Evolutionary conservation across 2,113 vertebrate species (phyloP), one percentile per base, ranked within the genome.

Genomic region (Pica pica): DNA sequence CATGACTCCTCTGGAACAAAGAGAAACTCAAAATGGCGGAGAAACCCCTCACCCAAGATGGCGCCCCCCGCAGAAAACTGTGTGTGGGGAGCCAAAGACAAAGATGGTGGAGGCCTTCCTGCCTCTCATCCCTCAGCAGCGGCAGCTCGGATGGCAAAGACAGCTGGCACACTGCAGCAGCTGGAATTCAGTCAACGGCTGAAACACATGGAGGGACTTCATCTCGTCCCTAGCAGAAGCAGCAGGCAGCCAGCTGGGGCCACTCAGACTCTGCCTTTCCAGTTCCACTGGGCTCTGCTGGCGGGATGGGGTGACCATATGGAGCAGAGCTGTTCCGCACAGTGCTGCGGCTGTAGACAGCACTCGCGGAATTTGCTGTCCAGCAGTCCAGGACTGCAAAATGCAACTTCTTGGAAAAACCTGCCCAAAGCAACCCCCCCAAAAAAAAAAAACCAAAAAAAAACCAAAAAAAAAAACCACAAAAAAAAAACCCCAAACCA

Each of bases 261-360:
- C 10, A 7, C 13, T 35, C 0, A 0, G 35, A 14, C 35, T 41
- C 9, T 21, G 55, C 50, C 42, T 31, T 31, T 35, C 35, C 31
- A 20, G 52, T 14, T 41, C 20, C 20, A 21, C 20, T 20, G 30
- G 16, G 24, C 1, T 1, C 52, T 57, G 35, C 35, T 41, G 35
- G n/a, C 0, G 0, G 41, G 49, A n/a, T 56, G 41, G 16, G 16
- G 10, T 0, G 0, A 20, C 50, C 1, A 0, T 20, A 4, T 3
- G 20, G 23, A 57, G 35, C 39, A 22, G 30, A 21, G 61, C 28
- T 16, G 61, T 44, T 64, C 41, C 9, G 2, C 30, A 11, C 10
- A 2, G 6, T 23, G 20, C 10, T 31, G 41, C 0, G 0, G 24
- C 20, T 24, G 8, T 6, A 30, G 24, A 6, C 8, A 20, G 10